Conservation (phyloP, 1,140 invertebrate genomes). For the Cataglyphis hispanica region DNA sequence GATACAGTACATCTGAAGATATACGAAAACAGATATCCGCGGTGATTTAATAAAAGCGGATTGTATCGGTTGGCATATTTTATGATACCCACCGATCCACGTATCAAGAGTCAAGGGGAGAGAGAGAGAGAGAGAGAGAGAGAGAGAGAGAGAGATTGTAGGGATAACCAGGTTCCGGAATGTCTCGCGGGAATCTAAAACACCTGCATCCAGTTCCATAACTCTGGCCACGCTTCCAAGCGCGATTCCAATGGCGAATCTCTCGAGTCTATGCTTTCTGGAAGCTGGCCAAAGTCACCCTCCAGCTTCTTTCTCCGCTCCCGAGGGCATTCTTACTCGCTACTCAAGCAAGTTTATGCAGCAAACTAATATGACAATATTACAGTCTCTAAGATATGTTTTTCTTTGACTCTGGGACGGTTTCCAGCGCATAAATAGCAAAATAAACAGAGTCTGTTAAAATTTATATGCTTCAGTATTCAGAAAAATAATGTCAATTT, state of each 20-base stretch:
- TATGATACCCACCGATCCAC: constrained; percentile 32
- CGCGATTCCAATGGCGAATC: constrained; percentile 48
- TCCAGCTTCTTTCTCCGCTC: background rate
- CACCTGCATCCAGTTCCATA: constrained; percentile 48
- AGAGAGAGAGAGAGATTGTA: constrained; percentile 24
- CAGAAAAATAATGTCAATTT: constrained; percentile 8
- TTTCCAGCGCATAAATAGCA: background rate
- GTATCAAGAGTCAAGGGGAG: background rate
- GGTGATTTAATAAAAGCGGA: constrained; percentile 41
- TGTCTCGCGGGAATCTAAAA: constrained; percentile 65
- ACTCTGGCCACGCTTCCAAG: constrained; percentile 52
- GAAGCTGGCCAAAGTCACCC: constrained; percentile 53
- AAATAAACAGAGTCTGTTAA: background rate
- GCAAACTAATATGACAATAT: constrained; percentile 39
- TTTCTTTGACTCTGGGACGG: background rate
- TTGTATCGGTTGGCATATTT: constrained; percentile 30
- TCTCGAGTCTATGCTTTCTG: constrained; percentile 54
- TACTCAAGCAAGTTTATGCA: constrained; percentile 19
- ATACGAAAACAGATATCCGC: constrained; percentile 25
- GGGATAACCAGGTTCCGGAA: constrained; percentile 56
- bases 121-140: no score
- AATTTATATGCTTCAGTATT: background rate
- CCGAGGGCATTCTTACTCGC: constrained; percentile 10
- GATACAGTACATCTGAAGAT: background rate
- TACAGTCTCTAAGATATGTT: constrained; percentile 32